Evolutionary conservation across 2,797 vertebrate species (phyloP), one percentile per base, ranked within the genome.

Genomic region (Aeoliscus strigatus): DNA sequence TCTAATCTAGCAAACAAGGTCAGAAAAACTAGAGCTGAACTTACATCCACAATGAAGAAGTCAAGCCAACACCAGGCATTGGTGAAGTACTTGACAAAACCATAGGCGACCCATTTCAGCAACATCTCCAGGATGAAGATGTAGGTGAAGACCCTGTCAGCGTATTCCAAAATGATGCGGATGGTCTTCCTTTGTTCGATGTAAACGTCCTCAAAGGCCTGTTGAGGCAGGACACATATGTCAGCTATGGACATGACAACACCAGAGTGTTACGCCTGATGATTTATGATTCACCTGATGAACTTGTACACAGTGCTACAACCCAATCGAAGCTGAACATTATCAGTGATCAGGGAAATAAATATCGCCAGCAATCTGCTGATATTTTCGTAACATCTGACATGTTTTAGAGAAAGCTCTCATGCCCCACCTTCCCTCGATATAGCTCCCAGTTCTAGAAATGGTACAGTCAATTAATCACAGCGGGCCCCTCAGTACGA

Each of bases 41-140:
- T 88, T 97, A 98, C 96, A 86, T 96, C 96, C 77, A 98, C 96
- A 64, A 98, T 98, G 86, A 98, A 95, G 91, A 98, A 98, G 81
- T 98, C 95, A 72, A 98, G 88, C 95, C 95, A 98, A 81, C 95
- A 98, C 95, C 95, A 98, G 66, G 95, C 95, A 0, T 98, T 98
- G 39, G 95, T 98, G 87, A 98, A 98, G 79, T 98, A 99, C 75
- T 99, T 99, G 66, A 94, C 92, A 11, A 99, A 99, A 34, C 96
- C 96, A 0, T 99, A 99, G 39, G 96, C 96, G 0, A 95, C 93
- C 96, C 96, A 99, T 60, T 99, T 99, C 26, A 99, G 88, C 82
- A 99, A 43, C 96, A 99, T 99, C 85, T 99, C 96, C 88, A 99
- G 83, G 82, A 99, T 99, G 80, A 98, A 99, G 66, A 99, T 98